phyloP scores from a whole-genome alignment of 2,797 vertebrate species.

The Cossypha polioptera region DNA sequence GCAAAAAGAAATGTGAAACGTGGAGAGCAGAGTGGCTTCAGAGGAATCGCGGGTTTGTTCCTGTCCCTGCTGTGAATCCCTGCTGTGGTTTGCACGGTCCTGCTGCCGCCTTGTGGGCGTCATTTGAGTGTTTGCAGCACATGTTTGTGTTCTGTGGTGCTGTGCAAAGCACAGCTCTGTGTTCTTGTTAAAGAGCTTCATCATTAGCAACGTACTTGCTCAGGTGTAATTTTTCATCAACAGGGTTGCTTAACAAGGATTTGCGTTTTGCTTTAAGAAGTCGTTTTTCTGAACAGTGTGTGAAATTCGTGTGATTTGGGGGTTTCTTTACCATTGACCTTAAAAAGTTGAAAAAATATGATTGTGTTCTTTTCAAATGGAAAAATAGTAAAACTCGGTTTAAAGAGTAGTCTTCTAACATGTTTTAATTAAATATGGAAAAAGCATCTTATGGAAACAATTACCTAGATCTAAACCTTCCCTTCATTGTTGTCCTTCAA shows the following conservation, averaged over 20 bases:
- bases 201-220: not conserved
- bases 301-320: not conserved
- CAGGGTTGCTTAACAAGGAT: not conserved
- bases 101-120: conserved; percentile 1
- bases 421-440: not conserved
- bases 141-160: too few species aligned
- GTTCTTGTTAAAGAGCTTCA: not conserved
- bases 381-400: not conserved
- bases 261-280: not conserved
- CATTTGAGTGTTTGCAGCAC: not conserved
- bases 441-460: not conserved
- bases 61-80: fast-evolving
- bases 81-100: not conserved
- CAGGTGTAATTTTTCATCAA: not conserved
- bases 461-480: not conserved
- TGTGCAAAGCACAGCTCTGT: not conserved
- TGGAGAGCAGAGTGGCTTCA: not conserved
- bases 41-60: not conserved
- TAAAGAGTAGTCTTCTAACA: not conserved
- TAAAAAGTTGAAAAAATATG: not conserved
- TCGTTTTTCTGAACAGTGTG: not conserved
- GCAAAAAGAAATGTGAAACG: not conserved
- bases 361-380: not conserved
- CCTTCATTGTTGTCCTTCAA: not conserved
- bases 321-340: not conserved